Conservation (phyloP, 1,140 invertebrate species). For the Pygmarrhopalites habei region DNA sequence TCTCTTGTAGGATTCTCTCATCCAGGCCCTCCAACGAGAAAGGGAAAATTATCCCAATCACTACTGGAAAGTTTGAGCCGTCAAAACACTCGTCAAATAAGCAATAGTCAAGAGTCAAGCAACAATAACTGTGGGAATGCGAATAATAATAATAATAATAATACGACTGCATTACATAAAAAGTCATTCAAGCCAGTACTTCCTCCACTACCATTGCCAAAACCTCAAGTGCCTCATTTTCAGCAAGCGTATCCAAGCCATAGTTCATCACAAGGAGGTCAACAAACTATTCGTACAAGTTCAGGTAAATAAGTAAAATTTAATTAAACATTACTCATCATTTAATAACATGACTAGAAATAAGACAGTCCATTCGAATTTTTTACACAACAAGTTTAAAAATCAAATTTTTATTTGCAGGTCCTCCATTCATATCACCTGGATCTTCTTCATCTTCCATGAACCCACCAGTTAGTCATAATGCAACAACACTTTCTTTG, state of each 20-base stretch:
- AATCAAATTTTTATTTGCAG: too few relatives aligned
- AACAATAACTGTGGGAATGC: slow-evolving; percentile 1
- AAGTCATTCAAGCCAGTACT: slow-evolving; percentile 22
- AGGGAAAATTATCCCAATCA: slow-evolving; percentile 74
- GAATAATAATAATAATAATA: neutral
- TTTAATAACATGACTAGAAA: too few relatives aligned
- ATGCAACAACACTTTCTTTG: slow-evolving; percentile 12
- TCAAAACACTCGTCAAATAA: slow-evolving; percentile 16
- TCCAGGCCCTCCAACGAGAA: slow-evolving; percentile 69
- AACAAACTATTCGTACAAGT: slow-evolving; percentile 22
- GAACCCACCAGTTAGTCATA: neutral
- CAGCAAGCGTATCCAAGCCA: neutral
- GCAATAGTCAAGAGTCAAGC: neutral
- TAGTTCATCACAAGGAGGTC: neutral
- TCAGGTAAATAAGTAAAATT: too few relatives aligned
- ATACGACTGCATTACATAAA: slow-evolving; percentile 4
- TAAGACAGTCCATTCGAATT: too few relatives aligned
- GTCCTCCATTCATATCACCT: slow-evolving; percentile 37
- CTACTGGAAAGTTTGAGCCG: slow-evolving; percentile 61
- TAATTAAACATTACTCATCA: too few relatives aligned
- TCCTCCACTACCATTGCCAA: slow-evolving; percentile 24
- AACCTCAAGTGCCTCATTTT: slow-evolving; percentile 10
- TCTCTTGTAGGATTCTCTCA: slow-evolving; percentile 57
- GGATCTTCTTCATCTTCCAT: neutral
- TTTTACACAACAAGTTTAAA: too few relatives aligned